Conservation (phyloP, 2,113 vertebrate genomes). For the Echinops telfairi region DNA sequence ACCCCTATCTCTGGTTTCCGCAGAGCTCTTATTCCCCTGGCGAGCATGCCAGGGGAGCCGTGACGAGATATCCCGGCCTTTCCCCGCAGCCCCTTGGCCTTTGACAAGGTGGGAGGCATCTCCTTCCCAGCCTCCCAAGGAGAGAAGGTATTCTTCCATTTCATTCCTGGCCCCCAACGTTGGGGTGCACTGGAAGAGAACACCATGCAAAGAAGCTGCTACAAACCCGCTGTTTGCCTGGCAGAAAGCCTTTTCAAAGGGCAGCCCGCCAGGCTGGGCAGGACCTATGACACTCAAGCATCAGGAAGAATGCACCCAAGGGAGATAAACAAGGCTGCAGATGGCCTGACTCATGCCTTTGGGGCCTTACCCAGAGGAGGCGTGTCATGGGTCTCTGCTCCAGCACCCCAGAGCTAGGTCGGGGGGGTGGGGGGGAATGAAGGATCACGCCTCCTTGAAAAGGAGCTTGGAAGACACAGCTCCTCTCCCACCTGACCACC, state of each 20-base stretch:
- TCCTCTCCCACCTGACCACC: neutral
- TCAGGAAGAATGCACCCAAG: neutral
- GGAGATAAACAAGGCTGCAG: neutral
- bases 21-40: neutral
- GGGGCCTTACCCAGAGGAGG: neutral
- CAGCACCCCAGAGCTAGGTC: neutral
- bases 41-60: neutral
- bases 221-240: neutral
- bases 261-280: rapidly evolving
- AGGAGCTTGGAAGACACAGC: neutral
- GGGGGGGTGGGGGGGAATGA: rapidly evolving
- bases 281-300: rapidly evolving
- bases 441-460: neutral
- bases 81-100: rapidly evolving
- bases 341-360: neutral
- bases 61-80: rapidly evolving
- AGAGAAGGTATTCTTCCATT: neutral
- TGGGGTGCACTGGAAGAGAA: neutral
- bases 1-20: neutral
- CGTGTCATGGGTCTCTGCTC: rapidly evolving
- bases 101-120: rapidly evolving
- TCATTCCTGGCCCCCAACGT: neutral
- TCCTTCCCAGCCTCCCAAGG: neutral
- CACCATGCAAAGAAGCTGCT: neutral
- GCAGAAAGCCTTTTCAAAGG: neutral